A percentile compares a stretch with the other conserved stretches of the same genome.
Conservation (phyloP, 1,140 invertebrate genomes). For the Drosophila baimaii region DNA sequence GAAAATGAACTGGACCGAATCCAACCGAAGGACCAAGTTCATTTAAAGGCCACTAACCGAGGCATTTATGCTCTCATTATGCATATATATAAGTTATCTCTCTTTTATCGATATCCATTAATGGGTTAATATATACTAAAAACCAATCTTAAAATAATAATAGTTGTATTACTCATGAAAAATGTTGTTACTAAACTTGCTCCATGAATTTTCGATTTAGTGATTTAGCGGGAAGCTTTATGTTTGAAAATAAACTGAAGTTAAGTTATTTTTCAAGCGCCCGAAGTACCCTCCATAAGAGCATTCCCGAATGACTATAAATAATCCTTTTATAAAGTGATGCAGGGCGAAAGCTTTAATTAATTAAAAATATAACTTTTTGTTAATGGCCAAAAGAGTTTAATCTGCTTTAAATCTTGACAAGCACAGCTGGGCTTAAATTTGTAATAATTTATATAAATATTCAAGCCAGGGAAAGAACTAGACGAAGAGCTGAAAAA, state of each 20-base stretch:
- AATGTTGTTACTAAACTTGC: background rate
- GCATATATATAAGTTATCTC: background rate
- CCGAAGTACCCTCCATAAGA: background rate
- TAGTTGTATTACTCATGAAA: background rate
- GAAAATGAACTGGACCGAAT: slow-evolving; percentile 15
- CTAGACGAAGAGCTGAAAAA: no score
- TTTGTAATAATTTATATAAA: background rate
- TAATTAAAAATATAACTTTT: background rate
- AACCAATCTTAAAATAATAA: background rate
- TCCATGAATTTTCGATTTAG: background rate
- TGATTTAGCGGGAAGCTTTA: background rate
- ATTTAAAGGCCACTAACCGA: slow-evolving; percentile 5
- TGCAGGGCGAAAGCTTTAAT: background rate
- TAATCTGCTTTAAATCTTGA: background rate
- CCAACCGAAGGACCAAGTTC: background rate
- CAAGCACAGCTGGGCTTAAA: no score
- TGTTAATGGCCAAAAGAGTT: background rate
- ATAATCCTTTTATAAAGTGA: background rate
- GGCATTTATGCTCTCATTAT: slow-evolving; percentile 1
- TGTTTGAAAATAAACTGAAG: background rate
- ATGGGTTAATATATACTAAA: background rate
- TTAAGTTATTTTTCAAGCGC: background rate
- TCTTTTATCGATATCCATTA: background rate
- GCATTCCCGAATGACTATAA: background rate
- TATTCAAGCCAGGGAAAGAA: background rate